phyloP scores from a whole-genome alignment of 2,113 vertebrate species.

The Herpetotheres cachinnans region DNA sequence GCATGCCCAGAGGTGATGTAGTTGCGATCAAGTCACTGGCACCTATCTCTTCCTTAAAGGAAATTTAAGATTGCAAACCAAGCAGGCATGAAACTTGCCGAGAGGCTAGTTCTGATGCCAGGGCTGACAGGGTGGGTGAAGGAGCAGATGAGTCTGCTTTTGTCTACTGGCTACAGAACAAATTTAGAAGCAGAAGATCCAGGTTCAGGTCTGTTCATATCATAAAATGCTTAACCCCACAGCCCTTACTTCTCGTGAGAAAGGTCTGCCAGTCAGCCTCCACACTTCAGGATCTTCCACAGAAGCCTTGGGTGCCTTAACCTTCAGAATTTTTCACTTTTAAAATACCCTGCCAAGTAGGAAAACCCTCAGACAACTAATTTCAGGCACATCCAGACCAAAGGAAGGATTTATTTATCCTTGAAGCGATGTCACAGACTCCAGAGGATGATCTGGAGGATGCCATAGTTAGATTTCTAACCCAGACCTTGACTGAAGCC shows the following conservation, averaged over 20 bases:
- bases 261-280: fast-evolving
- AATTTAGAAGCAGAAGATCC: background rate
- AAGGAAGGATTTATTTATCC: background rate
- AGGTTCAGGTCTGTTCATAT: background rate
- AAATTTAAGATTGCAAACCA: background rate
- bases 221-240: background rate
- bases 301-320: background rate
- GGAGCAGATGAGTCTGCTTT: background rate
- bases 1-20: background rate
- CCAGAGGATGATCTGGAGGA: background rate
- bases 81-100: background rate
- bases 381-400: background rate
- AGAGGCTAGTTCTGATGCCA: background rate
- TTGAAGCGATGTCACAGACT: background rate
- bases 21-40: background rate
- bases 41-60: background rate
- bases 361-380: background rate
- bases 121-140: background rate
- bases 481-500: background rate
- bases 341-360: background rate
- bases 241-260: background rate
- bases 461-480: background rate
- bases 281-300: fast-evolving
- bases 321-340: background rate
- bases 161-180: background rate